Evolutionary conservation across 2,797 vertebrate species (phyloP).

Genomic region (Apodemus agrarius): DNA sequence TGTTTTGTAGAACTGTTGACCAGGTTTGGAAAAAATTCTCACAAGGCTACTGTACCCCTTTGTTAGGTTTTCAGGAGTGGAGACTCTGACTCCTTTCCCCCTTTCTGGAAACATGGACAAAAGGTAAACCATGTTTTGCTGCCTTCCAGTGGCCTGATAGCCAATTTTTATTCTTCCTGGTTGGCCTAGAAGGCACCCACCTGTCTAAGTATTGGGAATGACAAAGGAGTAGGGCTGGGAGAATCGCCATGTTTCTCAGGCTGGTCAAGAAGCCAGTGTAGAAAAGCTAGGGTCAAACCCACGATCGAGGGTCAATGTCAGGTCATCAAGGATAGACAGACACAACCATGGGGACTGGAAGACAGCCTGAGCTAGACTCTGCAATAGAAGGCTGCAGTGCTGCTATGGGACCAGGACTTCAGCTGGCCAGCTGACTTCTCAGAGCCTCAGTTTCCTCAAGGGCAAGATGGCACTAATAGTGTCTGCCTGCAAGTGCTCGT

Average conservation of each 20-base stretch:
- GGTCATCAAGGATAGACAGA: neutral
- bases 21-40: neutral
- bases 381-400: neutral
- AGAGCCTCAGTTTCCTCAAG: slow-evolving; percentile 26
- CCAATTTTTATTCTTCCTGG: neutral
- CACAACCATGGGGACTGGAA: neutral
- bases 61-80: neutral
- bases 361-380: neutral
- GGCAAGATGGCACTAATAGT: neutral
- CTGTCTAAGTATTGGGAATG: neutral
- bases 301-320: neutral
- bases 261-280: neutral
- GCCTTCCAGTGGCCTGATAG: neutral
- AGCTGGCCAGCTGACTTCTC: neutral
- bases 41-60: neutral
- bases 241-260: neutral
- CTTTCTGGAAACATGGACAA: neutral
- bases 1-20: neutral
- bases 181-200: neutral
- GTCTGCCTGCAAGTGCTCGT: neutral
- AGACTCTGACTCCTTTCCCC: neutral
- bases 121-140: neutral
- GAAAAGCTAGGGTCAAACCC: neutral
- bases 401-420: neutral
- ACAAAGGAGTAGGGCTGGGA: neutral